Evolutionary conservation across 2,113 vertebrate species (phyloP), one percentile per base, ranked within the genome.

Genomic region (Rostratula benghalensis): DNA sequence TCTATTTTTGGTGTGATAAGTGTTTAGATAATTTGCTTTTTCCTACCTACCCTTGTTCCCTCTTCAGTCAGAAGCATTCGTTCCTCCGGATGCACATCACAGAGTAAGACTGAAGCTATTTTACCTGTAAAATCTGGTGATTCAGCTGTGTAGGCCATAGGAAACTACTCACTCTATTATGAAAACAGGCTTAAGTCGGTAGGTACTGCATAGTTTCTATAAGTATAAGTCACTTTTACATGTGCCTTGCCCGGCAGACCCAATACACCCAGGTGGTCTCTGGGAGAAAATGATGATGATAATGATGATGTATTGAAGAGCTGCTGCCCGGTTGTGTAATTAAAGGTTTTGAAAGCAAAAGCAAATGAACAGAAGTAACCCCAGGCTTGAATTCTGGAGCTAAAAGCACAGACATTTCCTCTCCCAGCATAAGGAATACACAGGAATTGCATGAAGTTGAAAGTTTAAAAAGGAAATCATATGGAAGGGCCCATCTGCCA

Each of bases 21-120:
- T 90, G 90, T 96, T 93, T 92, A 82, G 88, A 94, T 96, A 61
- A 59, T 89, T 91, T 84, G 76, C 90, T 93, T 94, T 94, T 96
- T 56, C 89, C 80, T 69, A 10, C 80, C 85, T 95, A 12, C 65
- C 73, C 48, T 67, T 70, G 41, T 53, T 71, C 73, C 53, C 80
- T 84, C 87, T 89, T 14, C 16, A 84, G 69, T 74, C 86, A 48
- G 88, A 18, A 37, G 30, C 51, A 1, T 69, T 75, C 2, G 0
- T 61, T 94, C 70, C 86, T 92, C 53, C 1, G 19, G 86, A 20
- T 56, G 76, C 64, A 5, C 93, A 14, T 83, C 88, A 28, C 0
- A 0, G 89, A 83, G 21, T 69, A 56, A 64, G 80, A 3, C 73
- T 41, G 77, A 54, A 57, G 83, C 61, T 81, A 1, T 57, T 95